Conservation (phyloP, 2,113 vertebrate genomes). For the Pelecanus crispus region DNA sequence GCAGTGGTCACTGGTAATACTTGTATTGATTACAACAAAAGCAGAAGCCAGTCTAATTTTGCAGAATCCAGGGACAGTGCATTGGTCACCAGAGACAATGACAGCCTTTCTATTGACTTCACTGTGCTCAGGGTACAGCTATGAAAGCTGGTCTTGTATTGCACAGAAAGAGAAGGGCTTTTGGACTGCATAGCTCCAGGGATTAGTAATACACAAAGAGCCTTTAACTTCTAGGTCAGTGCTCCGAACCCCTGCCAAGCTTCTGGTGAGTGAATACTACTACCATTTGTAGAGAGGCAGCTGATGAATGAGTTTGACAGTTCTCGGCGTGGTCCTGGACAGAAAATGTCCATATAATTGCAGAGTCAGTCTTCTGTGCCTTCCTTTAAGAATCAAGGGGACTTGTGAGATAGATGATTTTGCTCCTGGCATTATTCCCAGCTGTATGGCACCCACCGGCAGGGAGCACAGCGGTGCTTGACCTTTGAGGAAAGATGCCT, state of each 20-base stretch:
- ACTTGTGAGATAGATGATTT: not conserved
- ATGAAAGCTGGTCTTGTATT: slow-evolving; percentile 59
- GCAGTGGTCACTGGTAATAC: not conserved
- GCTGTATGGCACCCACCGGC: not conserved
- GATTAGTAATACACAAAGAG: slow-evolving; percentile 57
- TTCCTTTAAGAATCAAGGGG: not conserved
- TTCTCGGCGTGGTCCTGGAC: not conserved
- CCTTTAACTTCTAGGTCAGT: slow-evolving; percentile 61
- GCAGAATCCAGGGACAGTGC: slow-evolving; percentile 27
- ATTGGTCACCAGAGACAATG: slow-evolving; percentile 47
- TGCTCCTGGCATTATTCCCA: not conserved
- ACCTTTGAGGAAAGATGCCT: not conserved
- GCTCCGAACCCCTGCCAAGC: slow-evolving; percentile 34
- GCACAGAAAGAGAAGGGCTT: slow-evolving; percentile 59
- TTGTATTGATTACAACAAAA: slow-evolving; percentile 42
- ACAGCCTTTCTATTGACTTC: slow-evolving; percentile 48
- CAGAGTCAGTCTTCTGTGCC: not conserved
- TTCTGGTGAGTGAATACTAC: not conserved
- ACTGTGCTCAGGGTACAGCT: not conserved
- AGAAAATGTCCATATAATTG: not conserved
- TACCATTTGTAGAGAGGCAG: not conserved
- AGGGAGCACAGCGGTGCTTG: not conserved
- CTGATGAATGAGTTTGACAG: slow-evolving; percentile 33
- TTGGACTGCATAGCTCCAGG: slow-evolving; percentile 46
- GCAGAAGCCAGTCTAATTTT: slow-evolving; percentile 32